Base-by-base conservation (phyloP, 1,140 invertebrate genomes). In the Pseudoatta argentina region DNA sequence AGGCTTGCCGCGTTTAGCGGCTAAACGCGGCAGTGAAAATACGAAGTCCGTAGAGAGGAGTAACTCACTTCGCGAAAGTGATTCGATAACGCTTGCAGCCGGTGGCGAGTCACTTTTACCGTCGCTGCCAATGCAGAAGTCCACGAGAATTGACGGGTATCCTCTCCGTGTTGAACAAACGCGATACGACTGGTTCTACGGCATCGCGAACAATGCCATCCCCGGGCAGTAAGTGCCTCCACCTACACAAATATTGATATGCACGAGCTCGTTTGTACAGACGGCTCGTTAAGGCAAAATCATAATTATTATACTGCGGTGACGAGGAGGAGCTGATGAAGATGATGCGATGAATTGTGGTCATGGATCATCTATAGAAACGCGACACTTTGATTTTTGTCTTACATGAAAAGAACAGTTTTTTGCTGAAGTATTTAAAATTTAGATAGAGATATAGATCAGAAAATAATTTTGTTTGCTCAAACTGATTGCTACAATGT, bases 161-260 rank as follows among this genome's bases (percentile, higher is more conserved):
- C 77, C 69, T 14, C 69, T 8, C 34, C 39, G 79, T 14, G 55
- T 75, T 83, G 48, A 44, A 83, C 30, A 67, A 87, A 76, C 89
- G 48, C 48, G 39, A 61, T 44, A 67, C 67, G 59, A 55, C 57
- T 14, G 78, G 75, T 30, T 87, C 67, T 48, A 69, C 67, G 51
- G 55, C 44, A 77, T 10, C 61, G 88, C 67, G 83, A 90, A 90
- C 85, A 89, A 86, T 83, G 72, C 72, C 71, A 59, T 64, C 57
- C 82, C 77, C 66, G 79, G 53, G 79, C 86, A 75, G 86, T 85
- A 69, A 75, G 89, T 85, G 75, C 77, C 66, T 83, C 86, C 88
- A 91, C 89, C 89, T 91, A 91, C 83, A 44, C 88, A 90, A 91
- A 91, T 91, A 91, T 91, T 90, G 86, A 85, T 90, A 90, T 76